Evolutionary conservation across 2,888 invertebrate genomes (phyloP).

Genomic region (Cyclophora punctaria): DNA sequence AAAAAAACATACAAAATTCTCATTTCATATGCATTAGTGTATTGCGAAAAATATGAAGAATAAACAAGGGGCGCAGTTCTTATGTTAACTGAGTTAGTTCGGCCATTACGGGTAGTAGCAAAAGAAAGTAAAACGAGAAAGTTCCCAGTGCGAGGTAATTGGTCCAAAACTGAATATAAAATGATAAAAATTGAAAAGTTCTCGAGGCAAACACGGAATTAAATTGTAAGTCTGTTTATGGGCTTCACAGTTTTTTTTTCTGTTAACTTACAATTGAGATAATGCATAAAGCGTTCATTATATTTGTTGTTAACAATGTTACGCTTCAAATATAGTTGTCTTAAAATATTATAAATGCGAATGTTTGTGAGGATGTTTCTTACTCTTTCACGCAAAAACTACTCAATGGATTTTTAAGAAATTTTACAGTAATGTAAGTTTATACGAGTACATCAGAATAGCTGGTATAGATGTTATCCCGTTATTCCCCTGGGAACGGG

Average conservation of each 20-base stretch:
- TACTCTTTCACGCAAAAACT: no score
- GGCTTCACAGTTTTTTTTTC: slow-evolving; percentile 1
- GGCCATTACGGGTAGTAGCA: slow-evolving; percentile 10
- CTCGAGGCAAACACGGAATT: slow-evolving; percentile 6
- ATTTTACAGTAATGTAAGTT: no score
- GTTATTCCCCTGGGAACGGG: no score
- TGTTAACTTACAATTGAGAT: no score
- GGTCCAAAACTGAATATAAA: slow-evolving; percentile 15
- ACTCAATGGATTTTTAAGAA: no score
- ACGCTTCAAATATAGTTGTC: no score
- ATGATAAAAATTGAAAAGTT: slow-evolving; percentile 12
- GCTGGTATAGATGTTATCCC: no score
- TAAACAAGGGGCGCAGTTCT: slow-evolving; percentile 2
- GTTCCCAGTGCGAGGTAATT: slow-evolving; percentile 9
- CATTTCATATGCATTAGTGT: no score
- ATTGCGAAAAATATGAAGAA: slow-evolving; percentile 3
- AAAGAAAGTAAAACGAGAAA: slow-evolving; percentile 10
- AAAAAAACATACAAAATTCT: no score
- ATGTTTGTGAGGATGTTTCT: not conserved
- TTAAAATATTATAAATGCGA: not conserved
- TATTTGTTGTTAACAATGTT: no score
- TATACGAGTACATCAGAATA: no score
- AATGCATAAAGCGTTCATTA: no score
- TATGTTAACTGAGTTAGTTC: slow-evolving; percentile 8
- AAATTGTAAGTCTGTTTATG: slow-evolving; percentile 6